Conservation (phyloP, 2,113 vertebrate genomes). For the Myotis davidii region DNA sequence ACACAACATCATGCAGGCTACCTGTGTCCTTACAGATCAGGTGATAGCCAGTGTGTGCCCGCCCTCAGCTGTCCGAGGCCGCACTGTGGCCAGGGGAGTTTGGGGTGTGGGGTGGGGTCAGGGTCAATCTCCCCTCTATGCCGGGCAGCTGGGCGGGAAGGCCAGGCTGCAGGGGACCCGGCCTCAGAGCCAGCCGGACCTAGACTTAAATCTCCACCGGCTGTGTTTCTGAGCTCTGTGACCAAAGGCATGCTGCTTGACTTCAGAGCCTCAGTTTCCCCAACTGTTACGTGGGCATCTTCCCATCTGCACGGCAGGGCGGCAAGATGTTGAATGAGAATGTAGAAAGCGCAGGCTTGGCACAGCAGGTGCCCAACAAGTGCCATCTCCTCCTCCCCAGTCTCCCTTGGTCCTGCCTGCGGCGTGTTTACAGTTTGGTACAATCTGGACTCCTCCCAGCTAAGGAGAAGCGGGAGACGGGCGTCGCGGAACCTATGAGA, state of each 20-base stretch:
- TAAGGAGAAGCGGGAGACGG: background rate
- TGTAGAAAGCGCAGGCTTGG: fast-evolving
- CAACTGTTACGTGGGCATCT: background rate
- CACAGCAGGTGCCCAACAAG: fast-evolving
- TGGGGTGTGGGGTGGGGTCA: background rate
- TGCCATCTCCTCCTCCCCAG: no score
- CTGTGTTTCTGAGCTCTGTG: background rate
- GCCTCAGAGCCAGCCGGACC: background rate
- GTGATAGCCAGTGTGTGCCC: background rate
- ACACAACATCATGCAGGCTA: no score
- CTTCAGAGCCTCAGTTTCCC: background rate
- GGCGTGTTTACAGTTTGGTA: background rate
- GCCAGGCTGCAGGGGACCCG: background rate
- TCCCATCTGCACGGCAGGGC: background rate
- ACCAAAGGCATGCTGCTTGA: background rate
- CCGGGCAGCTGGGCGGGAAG: background rate
- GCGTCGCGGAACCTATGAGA: background rate
- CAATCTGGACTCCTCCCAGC: background rate
- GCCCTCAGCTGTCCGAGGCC: background rate
- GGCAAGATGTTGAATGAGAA: background rate
- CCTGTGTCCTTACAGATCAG: background rate
- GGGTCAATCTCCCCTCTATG: background rate
- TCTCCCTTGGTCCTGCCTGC: background rate
- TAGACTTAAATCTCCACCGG: background rate
- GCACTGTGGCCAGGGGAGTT: no score